Conservation (phyloP, 30 jellyfish, hydroid and myxozoan species). For the Phacellophora camtschatica region DNA sequence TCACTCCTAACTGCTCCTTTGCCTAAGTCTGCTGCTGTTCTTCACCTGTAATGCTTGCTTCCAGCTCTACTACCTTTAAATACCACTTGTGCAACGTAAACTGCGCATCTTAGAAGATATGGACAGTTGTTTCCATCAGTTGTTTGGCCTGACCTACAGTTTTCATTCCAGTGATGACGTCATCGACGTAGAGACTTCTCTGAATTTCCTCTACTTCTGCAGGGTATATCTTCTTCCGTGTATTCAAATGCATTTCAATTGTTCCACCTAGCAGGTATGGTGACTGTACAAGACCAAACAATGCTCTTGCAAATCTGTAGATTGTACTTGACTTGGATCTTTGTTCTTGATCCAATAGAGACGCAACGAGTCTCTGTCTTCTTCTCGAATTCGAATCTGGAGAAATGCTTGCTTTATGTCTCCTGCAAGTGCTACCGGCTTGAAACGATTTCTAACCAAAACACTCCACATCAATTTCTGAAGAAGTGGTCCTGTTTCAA, state of each 20-base stretch:
- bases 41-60: not conserved
- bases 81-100: constrained; percentile 70
- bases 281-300: constrained; percentile 65
- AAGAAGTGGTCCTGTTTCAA: constrained; percentile 78
- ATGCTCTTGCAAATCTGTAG: constrained; percentile 34
- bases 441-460: constrained; percentile 65
- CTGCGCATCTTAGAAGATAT: constrained; percentile 47
- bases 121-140: constrained; percentile 11
- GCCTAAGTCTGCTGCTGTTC: constrained; percentile 39
- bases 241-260: constrained; percentile 34
- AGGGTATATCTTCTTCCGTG: constrained; percentile 5
- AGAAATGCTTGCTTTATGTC: constrained; percentile 80
- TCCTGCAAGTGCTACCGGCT: constrained; percentile 1
- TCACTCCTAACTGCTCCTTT: constrained; percentile 54
- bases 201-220: constrained; percentile 23
- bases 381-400: constrained; percentile 48
- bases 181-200: constrained; percentile 64
- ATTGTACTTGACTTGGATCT: constrained; percentile 23
- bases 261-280: constrained; percentile 67
- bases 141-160: constrained; percentile 13
- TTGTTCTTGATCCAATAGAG: constrained; percentile 60
- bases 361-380: constrained; percentile 77
- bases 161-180: constrained; percentile 35
- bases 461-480: constrained; percentile 21
- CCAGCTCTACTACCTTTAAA: constrained; percentile 60